phyloP scores from a whole-genome alignment of 2,113 vertebrate genomes.

The Clarias gariepinus region DNA sequence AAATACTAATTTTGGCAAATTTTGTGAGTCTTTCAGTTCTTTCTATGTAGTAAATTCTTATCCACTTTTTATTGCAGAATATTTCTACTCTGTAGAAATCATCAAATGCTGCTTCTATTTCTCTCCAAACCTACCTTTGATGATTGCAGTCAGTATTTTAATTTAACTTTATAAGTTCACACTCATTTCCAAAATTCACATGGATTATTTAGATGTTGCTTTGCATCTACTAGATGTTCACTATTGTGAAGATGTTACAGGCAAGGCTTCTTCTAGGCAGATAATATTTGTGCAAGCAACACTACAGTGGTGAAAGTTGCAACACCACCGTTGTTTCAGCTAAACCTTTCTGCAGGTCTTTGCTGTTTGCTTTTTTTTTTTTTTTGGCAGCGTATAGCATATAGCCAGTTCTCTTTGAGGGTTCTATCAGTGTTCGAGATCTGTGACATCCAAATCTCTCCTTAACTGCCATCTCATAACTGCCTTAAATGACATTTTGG shows the following conservation, averaged over 20 bases:
- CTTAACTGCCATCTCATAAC: neutral
- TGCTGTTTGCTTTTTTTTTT: neutral
- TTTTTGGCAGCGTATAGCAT: too few species aligned
- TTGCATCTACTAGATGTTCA: neutral
- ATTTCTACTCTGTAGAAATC: too few species aligned
- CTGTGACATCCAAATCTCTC: neutral
- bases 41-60: too few species aligned
- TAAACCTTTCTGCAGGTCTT: neutral
- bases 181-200: neutral
- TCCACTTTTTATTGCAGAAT: too few species aligned
- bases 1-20: too few species aligned
- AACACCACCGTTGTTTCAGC: neutral
- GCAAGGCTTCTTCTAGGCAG: neutral
- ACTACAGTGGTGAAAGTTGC: neutral
- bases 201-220: neutral
- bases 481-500: neutral
- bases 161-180: neutral
- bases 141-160: too few species aligned
- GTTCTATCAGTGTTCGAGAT: neutral
- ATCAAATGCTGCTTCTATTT: too few species aligned
- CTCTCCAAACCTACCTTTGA: too few species aligned
- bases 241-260: neutral
- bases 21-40: too few species aligned
- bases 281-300: neutral
- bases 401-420: neutral